These are phyloP conservation scores for Cecropterus lyciades DNA, from an alignment of 1,140 invertebrate genomes.

Conservation along the genomic window DNA sequence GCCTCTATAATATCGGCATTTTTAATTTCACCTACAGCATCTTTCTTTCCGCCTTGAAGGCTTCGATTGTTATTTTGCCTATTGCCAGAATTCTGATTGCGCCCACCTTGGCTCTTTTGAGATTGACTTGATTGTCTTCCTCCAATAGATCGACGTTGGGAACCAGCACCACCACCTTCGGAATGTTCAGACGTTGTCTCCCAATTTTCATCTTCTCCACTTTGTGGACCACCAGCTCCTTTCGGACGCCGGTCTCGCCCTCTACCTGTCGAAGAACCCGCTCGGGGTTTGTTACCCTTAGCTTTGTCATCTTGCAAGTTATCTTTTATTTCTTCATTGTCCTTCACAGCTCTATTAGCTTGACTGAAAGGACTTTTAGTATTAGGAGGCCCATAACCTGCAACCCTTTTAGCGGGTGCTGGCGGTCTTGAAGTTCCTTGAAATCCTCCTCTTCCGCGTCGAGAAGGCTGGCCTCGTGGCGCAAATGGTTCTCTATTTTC, in stretches of 20 bases:
- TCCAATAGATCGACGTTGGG: slow-evolving; percentile 80
- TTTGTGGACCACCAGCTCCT: slow-evolving; percentile 84
- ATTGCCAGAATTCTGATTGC: slow-evolving; percentile 60
- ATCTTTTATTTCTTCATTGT: slow-evolving; percentile 76
- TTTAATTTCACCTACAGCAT: slow-evolving; percentile 58
- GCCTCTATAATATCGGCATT: slow-evolving; percentile 69
- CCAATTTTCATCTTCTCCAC: slow-evolving; percentile 87
- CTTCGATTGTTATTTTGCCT: slow-evolving; percentile 64
- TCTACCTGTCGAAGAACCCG: slow-evolving; percentile 88
- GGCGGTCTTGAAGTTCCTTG: slow-evolving; percentile 82
- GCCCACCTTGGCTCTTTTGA: slow-evolving; percentile 56
- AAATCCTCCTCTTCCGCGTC: slow-evolving; percentile 89
- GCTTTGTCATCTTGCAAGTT: slow-evolving; percentile 71
- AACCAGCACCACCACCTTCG: slow-evolving; percentile 82
- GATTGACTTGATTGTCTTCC: slow-evolving; percentile 69
- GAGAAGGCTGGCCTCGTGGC: slow-evolving; percentile 92
- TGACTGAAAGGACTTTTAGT: slow-evolving; percentile 90
- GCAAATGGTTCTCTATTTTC: slow-evolving; percentile 87
- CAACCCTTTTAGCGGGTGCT: slow-evolving; percentile 85
- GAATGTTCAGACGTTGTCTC: slow-evolving; percentile 89
- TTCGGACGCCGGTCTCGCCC: slow-evolving; percentile 85
- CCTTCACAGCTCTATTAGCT: slow-evolving; percentile 83
- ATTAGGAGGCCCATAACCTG: slow-evolving; percentile 90
- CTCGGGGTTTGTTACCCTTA: slow-evolving; percentile 87
- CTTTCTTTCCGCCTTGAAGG: slow-evolving; percentile 61